Percentiles rank a stretch among this genome's conserved stretches.
These are phyloP conservation scores for Spinibarbus caldwelli DNA, from an alignment of 2,797 vertebrate genomes.

Conservation along the genomic window DNA sequence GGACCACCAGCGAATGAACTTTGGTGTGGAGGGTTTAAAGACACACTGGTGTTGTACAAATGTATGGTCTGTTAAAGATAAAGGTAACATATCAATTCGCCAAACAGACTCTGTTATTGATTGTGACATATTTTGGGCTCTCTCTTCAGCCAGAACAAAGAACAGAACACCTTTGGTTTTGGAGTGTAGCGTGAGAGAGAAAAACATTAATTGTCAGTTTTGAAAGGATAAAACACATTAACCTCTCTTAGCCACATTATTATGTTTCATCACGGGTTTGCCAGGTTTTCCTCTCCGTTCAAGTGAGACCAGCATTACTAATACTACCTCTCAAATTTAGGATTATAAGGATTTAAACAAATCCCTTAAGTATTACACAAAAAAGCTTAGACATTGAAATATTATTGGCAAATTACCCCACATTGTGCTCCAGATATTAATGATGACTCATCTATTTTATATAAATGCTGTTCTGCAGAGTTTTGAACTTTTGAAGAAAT, in stretches of 20 bases:
- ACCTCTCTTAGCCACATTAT: constrained; percentile 10
- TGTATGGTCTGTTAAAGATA: constrained; percentile 36
- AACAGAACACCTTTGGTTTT: constrained; percentile 30
- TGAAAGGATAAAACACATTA: constrained; percentile 42
- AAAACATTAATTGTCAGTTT: constrained; percentile 13
- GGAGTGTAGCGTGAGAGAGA: constrained; percentile 24
- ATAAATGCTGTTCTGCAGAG: not conserved
- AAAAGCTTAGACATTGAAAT: not conserved
- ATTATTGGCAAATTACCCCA: not conserved
- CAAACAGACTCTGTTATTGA: constrained; percentile 44
- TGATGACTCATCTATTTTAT: not conserved
- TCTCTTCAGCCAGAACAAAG: constrained; percentile 42
- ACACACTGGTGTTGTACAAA: constrained; percentile 35
- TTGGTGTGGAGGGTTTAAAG: constrained; percentile 5
- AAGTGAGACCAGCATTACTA: not conserved
- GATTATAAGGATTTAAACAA: not conserved
- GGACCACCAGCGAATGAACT: constrained; percentile 56
- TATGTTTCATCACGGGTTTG: constrained; percentile 5
- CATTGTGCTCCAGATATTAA: not conserved
- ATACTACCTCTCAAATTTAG: not conserved
- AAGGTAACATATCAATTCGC: constrained; percentile 36
- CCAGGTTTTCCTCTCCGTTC: not conserved
- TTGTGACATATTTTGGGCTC: constrained; percentile 55
- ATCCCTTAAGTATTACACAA: not conserved
- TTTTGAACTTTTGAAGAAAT: not conserved